These are phyloP conservation scores for Microplitis demolitor DNA, from an alignment of 1,140 invertebrate species.

Conservation along the genomic window DNA sequence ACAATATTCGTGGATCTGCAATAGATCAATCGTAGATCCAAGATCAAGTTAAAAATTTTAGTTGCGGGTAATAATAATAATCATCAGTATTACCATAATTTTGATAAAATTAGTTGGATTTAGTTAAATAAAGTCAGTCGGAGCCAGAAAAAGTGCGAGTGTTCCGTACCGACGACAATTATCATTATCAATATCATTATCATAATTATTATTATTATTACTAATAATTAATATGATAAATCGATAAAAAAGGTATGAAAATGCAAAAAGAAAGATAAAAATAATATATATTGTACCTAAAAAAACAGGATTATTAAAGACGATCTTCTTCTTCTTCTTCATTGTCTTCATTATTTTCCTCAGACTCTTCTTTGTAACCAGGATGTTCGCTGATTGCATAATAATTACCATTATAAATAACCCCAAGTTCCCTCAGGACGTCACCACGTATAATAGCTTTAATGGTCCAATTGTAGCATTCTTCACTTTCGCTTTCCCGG, in stretches of 20 bases:
- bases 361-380: slow-evolving; percentile 85
- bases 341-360: slow-evolving; percentile 79
- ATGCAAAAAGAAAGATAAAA: background rate
- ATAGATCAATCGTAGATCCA: no score
- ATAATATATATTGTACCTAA: background rate
- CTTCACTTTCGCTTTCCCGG: slow-evolving; percentile 86
- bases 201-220: no score
- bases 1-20: no score
- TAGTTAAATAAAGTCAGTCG: no score
- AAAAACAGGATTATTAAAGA: slow-evolving; percentile 64
- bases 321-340: slow-evolving; percentile 81
- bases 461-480: slow-evolving; percentile 94
- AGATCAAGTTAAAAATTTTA: no score
- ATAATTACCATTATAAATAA: slow-evolving; percentile 95
- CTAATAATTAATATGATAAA: background rate
- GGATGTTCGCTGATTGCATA: slow-evolving; percentile 94
- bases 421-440: slow-evolving; percentile 84
- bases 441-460: slow-evolving; percentile 90
- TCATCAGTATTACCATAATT: no score
- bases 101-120: no score
- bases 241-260: background rate
- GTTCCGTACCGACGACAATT: no score
- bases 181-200: no score
- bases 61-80: no score
- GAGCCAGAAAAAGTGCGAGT: no score